Evolutionary conservation across 2,888 invertebrate genomes (phyloP).

Genomic region (Crepidodera aurea): DNA sequence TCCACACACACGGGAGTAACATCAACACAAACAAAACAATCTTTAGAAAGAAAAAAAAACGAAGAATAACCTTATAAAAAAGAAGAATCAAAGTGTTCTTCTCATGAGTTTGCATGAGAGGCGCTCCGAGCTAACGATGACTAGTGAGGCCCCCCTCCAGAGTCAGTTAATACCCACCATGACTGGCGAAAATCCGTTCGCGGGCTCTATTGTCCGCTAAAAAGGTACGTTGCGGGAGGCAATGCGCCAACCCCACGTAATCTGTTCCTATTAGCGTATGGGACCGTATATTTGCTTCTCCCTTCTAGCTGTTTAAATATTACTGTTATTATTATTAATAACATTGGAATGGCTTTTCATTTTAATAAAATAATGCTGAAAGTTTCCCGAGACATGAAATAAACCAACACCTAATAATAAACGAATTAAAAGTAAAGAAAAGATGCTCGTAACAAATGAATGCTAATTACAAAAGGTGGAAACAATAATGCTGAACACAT

Average conservation of each 20-base stretch:
- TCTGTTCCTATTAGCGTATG: constrained; percentile 50
- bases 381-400: too few species aligned
- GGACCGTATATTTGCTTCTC: constrained; percentile 46
- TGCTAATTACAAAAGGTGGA: too few species aligned
- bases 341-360: too few species aligned
- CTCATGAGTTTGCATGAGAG: constrained; percentile 46
- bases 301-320: neutral
- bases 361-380: too few species aligned
- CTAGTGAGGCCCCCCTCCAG: constrained; percentile 57
- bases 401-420: too few species aligned
- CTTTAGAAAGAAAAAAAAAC: constrained; percentile 35
- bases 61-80: constrained; percentile 27
- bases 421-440: too few species aligned
- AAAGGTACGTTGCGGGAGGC: constrained; percentile 56
- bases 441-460: too few species aligned
- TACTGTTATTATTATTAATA: too few species aligned
- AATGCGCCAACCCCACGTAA: constrained; percentile 53
- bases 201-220: constrained; percentile 58
- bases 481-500: too few species aligned
- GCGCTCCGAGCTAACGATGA: constrained; percentile 52
- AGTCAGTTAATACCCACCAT: constrained; percentile 58
- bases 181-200: constrained; percentile 56
- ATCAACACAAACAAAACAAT: constrained; percentile 34
- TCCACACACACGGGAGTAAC: constrained; percentile 34
- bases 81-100: constrained; percentile 36